Evolutionary conservation across 2,113 vertebrate genomes (phyloP), one percentile per base, ranked within the genome.

Genomic region (Colistium nudipinnis): DNA sequence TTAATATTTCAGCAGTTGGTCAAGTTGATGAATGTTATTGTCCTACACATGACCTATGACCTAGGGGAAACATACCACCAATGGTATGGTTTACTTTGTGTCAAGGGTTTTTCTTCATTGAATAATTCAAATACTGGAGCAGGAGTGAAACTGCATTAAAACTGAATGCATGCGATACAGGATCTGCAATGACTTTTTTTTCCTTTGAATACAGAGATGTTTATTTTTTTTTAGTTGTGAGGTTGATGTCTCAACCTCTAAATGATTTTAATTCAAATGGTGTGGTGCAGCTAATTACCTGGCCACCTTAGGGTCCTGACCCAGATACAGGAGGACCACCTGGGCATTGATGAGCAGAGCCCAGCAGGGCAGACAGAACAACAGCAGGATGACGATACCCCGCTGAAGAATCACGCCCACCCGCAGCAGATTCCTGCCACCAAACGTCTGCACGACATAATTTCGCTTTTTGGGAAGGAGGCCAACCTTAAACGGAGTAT

Each of bases 351-450:
- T 70, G 64, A 98, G 95, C 53, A 98, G 49, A 0, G 92, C 95
- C 95, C 96, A 98, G 89, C 97, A 98, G 14, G 96, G 97, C 25
- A 98, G 91, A 81, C 95, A 96, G 89, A 92, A 95, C 4, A 99
- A 80, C 36, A 97, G 90, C 48, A 98, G 91, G 68, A 96, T 94
- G 54, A 98, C 84, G 33, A 87, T 51, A 2, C 94, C 90, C 0
- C 91, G 86, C 84, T 99, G 97, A 53, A 99, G 90, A 76, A 99
- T 94, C 76, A 94, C 92, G 1, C 97, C 96, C 38, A 98, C 94
- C 0, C 91, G 77, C 81, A 92, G 93, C 86, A 95, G 75, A 80
- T 96, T 98, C 75, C 73, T 93, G 39, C 94, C 83, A 0, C 97
- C 97, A 0, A 92, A 99, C 0, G 94, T 96, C 97, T 98, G 90